These are phyloP conservation scores for Dermochelys coriacea DNA, from an alignment of 2,797 vertebrate species.

Conservation along the genomic window DNA sequence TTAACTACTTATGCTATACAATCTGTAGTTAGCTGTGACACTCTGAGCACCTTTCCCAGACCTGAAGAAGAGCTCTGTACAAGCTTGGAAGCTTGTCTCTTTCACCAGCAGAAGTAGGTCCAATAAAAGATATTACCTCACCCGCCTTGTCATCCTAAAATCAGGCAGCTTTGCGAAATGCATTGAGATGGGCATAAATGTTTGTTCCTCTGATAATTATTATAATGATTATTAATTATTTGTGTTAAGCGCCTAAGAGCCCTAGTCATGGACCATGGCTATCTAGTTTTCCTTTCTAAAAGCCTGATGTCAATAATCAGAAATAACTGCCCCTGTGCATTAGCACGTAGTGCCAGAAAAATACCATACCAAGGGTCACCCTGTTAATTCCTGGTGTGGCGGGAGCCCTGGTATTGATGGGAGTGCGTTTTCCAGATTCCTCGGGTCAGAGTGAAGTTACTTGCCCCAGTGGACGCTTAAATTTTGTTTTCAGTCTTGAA, in stretches of 20 bases:
- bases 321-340: background rate
- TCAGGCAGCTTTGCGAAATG: background rate
- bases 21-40: background rate
- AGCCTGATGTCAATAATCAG: background rate
- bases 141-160: background rate
- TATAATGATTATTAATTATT: background rate
- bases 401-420: background rate
- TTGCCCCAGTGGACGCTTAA: background rate
- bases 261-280: background rate
- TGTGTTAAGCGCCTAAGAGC: background rate
- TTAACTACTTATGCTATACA: background rate
- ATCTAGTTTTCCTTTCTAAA: background rate
- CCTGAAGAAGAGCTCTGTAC: background rate
- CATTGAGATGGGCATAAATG: background rate
- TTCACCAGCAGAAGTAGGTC: background rate
- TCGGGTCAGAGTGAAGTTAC: background rate
- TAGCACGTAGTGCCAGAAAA: background rate
- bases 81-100: background rate
- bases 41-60: background rate
- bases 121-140: background rate
- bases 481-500: background rate
- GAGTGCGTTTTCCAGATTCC: background rate
- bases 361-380: background rate
- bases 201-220: background rate
- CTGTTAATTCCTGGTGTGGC: fast-evolving